Evolutionary conservation across 64 coral and sea anemone genomes (phyloP).

Genomic region (Hydrozoanthus tunicans): DNA sequence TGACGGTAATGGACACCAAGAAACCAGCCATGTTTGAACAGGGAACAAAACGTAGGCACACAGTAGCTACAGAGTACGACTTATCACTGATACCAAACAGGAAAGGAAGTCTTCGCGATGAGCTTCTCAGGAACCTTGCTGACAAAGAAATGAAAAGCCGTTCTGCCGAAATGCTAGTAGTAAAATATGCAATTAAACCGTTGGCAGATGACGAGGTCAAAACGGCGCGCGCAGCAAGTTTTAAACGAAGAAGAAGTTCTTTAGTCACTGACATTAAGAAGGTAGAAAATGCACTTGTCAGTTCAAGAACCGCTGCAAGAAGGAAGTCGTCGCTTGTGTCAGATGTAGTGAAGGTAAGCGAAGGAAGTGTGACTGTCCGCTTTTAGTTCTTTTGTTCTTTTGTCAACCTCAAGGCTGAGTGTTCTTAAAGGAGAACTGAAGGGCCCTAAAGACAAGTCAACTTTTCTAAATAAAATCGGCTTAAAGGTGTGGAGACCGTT

Average conservation of each 20-base stretch:
- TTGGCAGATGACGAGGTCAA: not conserved
- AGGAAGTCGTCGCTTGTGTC: conserved; percentile 42
- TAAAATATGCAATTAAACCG: not conserved
- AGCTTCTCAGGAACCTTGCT: conserved; percentile 38
- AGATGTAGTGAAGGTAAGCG: conserved; percentile 13
- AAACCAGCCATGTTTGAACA: conserved; percentile 6
- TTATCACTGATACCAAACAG: conserved; percentile 47
- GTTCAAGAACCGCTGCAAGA: not conserved
- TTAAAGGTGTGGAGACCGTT: too few relatives aligned
- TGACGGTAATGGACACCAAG: not conserved
- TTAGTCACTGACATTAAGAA: conserved; percentile 33
- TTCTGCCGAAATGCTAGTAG: conserved; percentile 24
- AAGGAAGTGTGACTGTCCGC: too few relatives aligned
- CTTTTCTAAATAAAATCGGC: too few relatives aligned
- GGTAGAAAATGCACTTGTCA: not conserved
- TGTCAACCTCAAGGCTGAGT: too few relatives aligned
- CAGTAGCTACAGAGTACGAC: not conserved
- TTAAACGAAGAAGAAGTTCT: conserved; percentile 21
- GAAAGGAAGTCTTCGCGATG: conserved; percentile 28
- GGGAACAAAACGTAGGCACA: conserved; percentile 25
- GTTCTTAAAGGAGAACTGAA: too few relatives aligned
- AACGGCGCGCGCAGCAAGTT: not conserved
- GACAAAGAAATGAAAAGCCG: conserved; percentile 60
- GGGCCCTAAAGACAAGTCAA: too few relatives aligned
- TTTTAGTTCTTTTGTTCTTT: too few relatives aligned